Conservation (phyloP, 2,888 invertebrate species). For the Eupeodes luniger region DNA sequence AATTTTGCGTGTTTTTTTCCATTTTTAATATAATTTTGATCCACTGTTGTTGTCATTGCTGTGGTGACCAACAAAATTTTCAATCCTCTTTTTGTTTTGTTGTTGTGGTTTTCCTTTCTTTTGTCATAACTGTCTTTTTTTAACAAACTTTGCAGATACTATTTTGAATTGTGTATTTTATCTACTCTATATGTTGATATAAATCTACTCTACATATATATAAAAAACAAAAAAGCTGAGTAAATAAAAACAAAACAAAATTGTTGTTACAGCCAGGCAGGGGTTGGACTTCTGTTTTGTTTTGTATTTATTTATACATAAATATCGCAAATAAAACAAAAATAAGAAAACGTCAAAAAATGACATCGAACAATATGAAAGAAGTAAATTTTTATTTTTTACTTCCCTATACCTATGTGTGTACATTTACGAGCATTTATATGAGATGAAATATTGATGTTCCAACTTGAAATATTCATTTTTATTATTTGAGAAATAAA, state of each 20-base stretch:
- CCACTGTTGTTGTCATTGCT: background rate
- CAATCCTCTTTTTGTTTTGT: background rate
- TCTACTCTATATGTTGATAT: too few relatives aligned
- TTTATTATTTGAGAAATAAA: background rate
- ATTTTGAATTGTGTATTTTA: background rate
- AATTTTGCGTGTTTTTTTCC: background rate
- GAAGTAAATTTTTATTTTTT: background rate
- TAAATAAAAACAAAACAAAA: background rate
- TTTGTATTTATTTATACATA: background rate
- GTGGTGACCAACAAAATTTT: background rate
- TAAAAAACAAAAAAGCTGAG: background rate
- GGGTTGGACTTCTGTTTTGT: background rate
- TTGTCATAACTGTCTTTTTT: background rate
- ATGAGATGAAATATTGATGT: background rate
- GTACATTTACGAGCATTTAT: background rate
- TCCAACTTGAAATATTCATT: background rate
- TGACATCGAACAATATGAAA: background rate
- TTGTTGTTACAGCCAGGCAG: background rate
- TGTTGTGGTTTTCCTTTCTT: background rate
- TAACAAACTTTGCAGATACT: conserved; percentile 2
- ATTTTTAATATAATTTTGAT: background rate
- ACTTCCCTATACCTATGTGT: background rate
- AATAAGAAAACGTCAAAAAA: background rate
- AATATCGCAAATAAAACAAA: background rate
- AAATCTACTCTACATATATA: background rate